Evolutionary conservation across 2,888 invertebrate genomes (phyloP), one percentile per base, ranked within the genome.

Genomic region (Tubulanus polymorphus): DNA sequence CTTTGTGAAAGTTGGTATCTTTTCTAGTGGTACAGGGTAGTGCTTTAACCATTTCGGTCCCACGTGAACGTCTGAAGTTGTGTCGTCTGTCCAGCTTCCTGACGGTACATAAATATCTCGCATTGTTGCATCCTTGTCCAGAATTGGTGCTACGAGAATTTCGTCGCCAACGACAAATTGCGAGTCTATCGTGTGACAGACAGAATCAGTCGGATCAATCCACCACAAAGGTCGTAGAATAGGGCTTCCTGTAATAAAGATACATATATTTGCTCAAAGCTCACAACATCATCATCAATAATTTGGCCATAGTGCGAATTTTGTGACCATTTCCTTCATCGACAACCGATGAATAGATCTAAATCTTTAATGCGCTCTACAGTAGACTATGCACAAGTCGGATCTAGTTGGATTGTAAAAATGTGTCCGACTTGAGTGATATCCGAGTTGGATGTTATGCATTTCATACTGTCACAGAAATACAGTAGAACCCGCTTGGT

Each of bases 181-280:
- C 3, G 89, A 85, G 63, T 96, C 95, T 58, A 94, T 88, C 41
- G 85, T 85, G 67, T 87, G 89, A 0, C 88, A 85, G 3, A 86
- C 84, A 8, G 85, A 83, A 69, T 97, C 96, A 0, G 82, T 74
- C 0, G 96, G 93, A 76, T 88, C 96, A 65, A 93, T 87, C 64
- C 90, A 87, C 86, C 93, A 90, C 23, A 95, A 73, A 0, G 99
- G 94, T 26, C 94, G 82, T 79, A 95, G 90, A 0, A 96, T 91
- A 0, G 97, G 96, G 37, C 85, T 83, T 0, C 74, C 75, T 2
- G 70, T 18, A 41, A 41, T 5, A 15, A 41, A 41, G 23, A n/a
- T n/a, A n/a, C n/a, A n/a, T n/a, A n/a, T n/a, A n/a, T n/a, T n/a
- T n/a, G n/a, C n/a, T n/a, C n/a, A n/a, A n/a, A n/a, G n/a, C n/a